Percentiles rank a stretch among this genome's conserved stretches.
These are phyloP conservation scores for Carassius auratus DNA, from an alignment of 2,113 vertebrate genomes.

Conservation along the genomic window DNA sequence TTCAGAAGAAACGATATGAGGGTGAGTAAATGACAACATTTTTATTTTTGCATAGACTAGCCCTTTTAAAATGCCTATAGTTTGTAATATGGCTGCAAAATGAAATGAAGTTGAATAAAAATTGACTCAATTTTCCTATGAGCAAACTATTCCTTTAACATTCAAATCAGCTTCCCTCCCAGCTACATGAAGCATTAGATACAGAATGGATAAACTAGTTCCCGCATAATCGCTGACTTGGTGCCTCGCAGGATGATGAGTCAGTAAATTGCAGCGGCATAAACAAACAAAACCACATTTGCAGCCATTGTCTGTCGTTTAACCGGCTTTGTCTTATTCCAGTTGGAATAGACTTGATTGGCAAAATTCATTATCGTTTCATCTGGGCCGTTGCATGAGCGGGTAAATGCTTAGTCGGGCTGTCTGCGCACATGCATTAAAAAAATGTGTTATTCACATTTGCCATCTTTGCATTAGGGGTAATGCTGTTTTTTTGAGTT, in stretches of 20 bases:
- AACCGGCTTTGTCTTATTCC: conserved; percentile 64
- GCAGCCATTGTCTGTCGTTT: conserved; percentile 64
- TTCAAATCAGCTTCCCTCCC: conserved; percentile 63
- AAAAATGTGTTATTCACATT: conserved; percentile 20
- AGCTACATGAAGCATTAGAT: conserved; percentile 13
- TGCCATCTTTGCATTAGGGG: conserved; percentile 37
- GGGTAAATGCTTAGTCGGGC: conserved; percentile 49
- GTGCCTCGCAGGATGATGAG: conserved; percentile 50
- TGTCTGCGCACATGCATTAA: conserved; percentile 18
- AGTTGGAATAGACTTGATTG: conserved; percentile 65
- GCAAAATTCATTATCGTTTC: conserved; percentile 64
- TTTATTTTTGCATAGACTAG: background rate
- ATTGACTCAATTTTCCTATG: background rate
- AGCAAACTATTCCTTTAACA: background rate
- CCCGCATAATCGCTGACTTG: conserved; percentile 67
- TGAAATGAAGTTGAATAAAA: background rate
- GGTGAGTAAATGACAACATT: background rate
- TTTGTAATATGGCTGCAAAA: background rate
- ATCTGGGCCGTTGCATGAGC: conserved; percentile 48
- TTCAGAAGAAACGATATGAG: background rate
- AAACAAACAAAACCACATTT: conserved; percentile 71
- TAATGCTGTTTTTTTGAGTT: conserved; percentile 40
- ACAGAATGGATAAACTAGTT: conserved; percentile 70
- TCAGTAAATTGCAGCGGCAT: conserved; percentile 65
- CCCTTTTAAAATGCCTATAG: too few species aligned